Base-by-base conservation (phyloP, 2,888 invertebrate species). In the Caenorhabditis sp. region DNA sequence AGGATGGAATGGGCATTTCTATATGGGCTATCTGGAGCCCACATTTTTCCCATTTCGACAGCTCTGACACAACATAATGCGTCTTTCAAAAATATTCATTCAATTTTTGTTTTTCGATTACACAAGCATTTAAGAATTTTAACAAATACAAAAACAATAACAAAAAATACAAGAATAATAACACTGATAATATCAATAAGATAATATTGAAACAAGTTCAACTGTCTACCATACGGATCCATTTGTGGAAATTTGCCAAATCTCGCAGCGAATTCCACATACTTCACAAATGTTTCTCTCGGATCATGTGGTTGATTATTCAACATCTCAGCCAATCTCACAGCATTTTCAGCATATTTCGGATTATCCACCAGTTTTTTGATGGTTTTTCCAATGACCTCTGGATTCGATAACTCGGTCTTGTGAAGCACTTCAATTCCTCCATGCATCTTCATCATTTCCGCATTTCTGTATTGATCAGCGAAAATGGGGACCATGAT, bases 391-490 rank as follows among this genome's bases (percentile, higher is more conserved):
- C 5, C 23, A 5, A 54, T 4, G 4, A 23, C 3, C 8, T 54
- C 21, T 7, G 5, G 52, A 26, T 21, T 31, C 31, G 31, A 31
- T 31, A 31, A 31, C 4, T 10, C 10, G 31, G 10, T 7, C 10
- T 31, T 31, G 10, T 31, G 5, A 31, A 31, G 10, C 4, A 7
- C 4, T 4, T 7, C 10, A 7, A 10, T 7, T 31, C 57, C 56
- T 17, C 23, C 38, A 31, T 71, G 71, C 20, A 63, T 43, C 10
- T 38, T 52, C 1, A 71, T 53, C 71, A 71, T 71, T 49, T 67
- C 53, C 0, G 71, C 67, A 23, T 71, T 71, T 64, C 63, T 62
- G 1, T 58, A 63, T 52, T 71, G 71, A 31, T 71, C 71, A n/a
- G 59, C 71, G 20, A 71, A 67, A 17, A 71, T 43, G 1, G 71